Evolutionary conservation across 2,113 vertebrate genomes (phyloP), one percentile per base, ranked within the genome.

Genomic region (Kryptolebias marmoratus): DNA sequence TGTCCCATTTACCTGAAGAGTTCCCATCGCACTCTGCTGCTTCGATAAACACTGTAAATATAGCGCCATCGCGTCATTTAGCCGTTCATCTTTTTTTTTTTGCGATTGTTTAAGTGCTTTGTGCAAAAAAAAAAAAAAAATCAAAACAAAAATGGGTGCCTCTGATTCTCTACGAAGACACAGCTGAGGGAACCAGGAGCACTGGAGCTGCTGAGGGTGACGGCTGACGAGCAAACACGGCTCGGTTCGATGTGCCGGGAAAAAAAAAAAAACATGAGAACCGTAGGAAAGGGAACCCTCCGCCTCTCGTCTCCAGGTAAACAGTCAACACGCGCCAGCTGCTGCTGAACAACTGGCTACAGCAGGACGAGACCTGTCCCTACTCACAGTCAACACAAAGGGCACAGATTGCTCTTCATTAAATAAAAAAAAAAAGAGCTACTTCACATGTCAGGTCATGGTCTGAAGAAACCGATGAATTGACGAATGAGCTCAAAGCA

Each of bases 61-160:
- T 67, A 73, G 65, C 73, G 70, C 72, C 52, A 72, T 59, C 11
- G 75, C 62, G 85, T 60, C 62, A 73, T 68, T 73, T 9, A 75
- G 39, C 78, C 30, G 66, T 56, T 73, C 73, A 64, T 49, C 53
- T 61, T 79, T 44, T 54, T 22, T 52, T 77, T 36, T 85, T 27
- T 64, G 69, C 49, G 44, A 77, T 83, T 90, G 69, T 77, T 75
- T 80, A 93, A 92, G 93, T 93, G 92, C 90, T 84, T 85, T 79
- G 90, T 94, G 92, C 91, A 87, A 52, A 75, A 68, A 64, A 50
- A 52, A 68, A 61, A 39, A 77, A 28, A n/a, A n/a, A n/a, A n/a
- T n/a, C n/a, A n/a, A n/a, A n/a, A 42, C 36, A 36, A 36, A 10
- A 75, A 60, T 55, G 44, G 71, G n/a, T 62, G 47, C 73, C 55